Conservation (phyloP, 2,113 vertebrate species). For the Pelecanus crispus region DNA sequence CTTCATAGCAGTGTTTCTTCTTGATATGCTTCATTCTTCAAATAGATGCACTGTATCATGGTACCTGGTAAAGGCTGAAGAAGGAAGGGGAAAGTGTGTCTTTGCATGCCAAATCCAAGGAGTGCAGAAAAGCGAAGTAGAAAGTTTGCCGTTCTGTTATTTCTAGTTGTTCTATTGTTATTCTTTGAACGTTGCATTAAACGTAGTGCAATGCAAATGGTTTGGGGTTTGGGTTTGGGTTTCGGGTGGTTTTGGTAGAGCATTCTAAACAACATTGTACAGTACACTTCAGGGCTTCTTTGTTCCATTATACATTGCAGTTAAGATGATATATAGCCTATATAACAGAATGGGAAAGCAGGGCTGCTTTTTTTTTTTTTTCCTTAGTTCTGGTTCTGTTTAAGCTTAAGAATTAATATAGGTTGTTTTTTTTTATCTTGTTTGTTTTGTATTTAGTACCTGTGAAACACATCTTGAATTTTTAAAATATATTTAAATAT, state of each 20-base stretch:
- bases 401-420: neutral
- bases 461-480: neutral
- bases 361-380: neutral
- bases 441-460: neutral
- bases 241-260: neutral
- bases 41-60: neutral
- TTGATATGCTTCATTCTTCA: neutral
- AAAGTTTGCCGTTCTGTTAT: neutral
- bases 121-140: neutral
- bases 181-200: neutral
- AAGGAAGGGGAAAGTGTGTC: neutral
- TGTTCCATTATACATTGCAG: rapidly evolving
- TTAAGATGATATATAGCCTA: neutral
- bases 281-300: neutral
- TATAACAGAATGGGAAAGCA: neutral
- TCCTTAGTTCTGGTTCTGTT: neutral
- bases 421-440: neutral
- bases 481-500: neutral
- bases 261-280: neutral
- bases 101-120: neutral
- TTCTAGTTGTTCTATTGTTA: neutral
- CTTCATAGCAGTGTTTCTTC: neutral
- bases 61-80: neutral
- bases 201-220: neutral
- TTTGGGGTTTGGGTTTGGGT: neutral